phyloP scores from a whole-genome alignment of 2,797 vertebrate species.

The Rhyacichthys aspro region DNA sequence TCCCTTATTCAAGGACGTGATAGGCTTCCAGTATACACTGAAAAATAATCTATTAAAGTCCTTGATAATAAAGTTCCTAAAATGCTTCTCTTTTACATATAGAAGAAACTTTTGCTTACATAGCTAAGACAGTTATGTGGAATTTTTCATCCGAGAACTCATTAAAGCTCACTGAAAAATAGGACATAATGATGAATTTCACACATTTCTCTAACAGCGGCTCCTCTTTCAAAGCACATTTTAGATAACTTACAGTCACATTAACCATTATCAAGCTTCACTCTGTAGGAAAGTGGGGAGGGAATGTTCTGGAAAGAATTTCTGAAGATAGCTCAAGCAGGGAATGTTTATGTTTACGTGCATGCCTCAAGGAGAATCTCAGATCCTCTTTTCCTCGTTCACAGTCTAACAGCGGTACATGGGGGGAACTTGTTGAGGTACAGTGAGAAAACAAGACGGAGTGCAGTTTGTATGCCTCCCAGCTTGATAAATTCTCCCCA shows the following conservation, averaged over 20 bases:
- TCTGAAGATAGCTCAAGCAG: neutral
- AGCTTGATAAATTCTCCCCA: neutral
- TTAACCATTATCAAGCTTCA: neutral
- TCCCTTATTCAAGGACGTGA: no score
- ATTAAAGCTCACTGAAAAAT: constrained; percentile 5
- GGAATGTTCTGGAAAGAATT: constrained; percentile 8
- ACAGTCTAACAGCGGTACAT: neutral
- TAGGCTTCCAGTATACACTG: no score
- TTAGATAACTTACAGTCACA: neutral
- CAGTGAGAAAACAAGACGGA: constrained; percentile 1
- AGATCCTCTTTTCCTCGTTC: neutral
- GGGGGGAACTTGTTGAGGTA: constrained; percentile 3
- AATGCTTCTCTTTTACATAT: no score
- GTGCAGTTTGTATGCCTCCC: constrained; percentile 13
- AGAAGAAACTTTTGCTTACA: constrained; percentile 3
- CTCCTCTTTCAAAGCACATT: constrained; percentile 7
- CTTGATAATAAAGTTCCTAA: no score
- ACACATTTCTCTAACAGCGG: neutral
- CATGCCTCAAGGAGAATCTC: neutral
- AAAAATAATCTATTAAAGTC: no score
- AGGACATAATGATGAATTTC: constrained; percentile 10
- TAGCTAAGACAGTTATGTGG: constrained; percentile 6
- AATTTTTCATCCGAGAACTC: neutral
- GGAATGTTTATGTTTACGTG: neutral
- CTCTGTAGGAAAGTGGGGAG: neutral